Evolutionary conservation across 2,797 vertebrate species (phyloP), one percentile per base, ranked within the genome.

Genomic region (Sorex maritimensis): DNA sequence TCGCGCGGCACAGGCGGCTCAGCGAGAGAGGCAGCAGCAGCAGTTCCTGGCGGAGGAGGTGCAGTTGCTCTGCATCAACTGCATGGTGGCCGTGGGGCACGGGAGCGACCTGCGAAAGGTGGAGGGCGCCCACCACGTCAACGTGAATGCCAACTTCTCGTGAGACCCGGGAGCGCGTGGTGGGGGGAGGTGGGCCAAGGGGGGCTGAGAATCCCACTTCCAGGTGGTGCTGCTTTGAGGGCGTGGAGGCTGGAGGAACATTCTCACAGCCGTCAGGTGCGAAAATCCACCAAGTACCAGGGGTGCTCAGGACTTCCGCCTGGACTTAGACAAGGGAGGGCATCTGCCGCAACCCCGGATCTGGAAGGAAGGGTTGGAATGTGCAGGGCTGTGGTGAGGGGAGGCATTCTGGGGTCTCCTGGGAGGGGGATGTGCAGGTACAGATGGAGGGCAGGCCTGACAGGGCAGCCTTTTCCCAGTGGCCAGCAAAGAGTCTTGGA

Each of bases 81-180:
- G 99, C 95, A 98, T 97, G 2, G 0, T 0, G 13, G 15, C 92
- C 0, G 98, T 99, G 95, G 98, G 98, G 94, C 88, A 69, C 0
- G 99, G 98, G 82, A 98, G 96, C 0, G 99, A 99, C 98, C 97
- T 99, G 11, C 98, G 98, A 96, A 97, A 97, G 0, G 96, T 99
- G 87, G 99, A 99, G 46, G 98, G 98, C 3, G n/a, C 83, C 0
- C 99, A 99, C 96, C 98, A 98, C 0, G 97, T 99, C 93, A 99
- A 99, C 4, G 11, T 99, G 97, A 99, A 98, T 96, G 97, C 98
- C 9, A 82, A 85, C 3, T 99, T 99, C 68, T 17, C 97, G 99
- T 99, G 96, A 98, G 99, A 55, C 91, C 63, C 1, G 13, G 4
- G 3, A 55, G 41, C 68, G 24, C 77, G 91, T 83, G 89, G 72